Conservation (phyloP, 1,140 invertebrate genomes). For the Proctacanthus coquilletti region DNA sequence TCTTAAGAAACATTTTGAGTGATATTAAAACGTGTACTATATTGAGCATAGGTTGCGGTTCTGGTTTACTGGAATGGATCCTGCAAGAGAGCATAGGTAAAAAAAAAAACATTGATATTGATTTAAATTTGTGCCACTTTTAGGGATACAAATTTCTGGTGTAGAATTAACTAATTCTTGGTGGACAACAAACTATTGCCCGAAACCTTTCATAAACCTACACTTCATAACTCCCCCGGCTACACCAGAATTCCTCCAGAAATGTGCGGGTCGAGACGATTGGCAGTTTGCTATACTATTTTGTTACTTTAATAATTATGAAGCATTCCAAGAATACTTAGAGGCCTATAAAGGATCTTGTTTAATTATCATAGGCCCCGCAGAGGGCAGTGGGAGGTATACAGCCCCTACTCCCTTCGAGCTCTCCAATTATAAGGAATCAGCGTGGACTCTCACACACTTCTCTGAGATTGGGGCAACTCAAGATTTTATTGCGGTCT, state of each 20-base stretch:
- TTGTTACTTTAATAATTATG: constrained; percentile 58
- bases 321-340: constrained; percentile 49
- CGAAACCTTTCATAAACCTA: constrained; percentile 35
- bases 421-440: constrained; percentile 31
- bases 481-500: constrained; percentile 35
- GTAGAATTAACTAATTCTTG: constrained; percentile 42
- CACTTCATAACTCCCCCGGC: constrained; percentile 25
- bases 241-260: constrained; percentile 18
- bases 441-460: constrained; percentile 16
- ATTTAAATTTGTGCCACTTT: too few relatives aligned
- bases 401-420: constrained; percentile 50
- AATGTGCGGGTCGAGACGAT: constrained; percentile 13
- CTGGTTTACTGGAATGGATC: constrained; percentile 23
- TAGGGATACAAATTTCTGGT: constrained; percentile 25
- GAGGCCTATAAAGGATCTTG: constrained; percentile 39
- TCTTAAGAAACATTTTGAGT: constrained; percentile 13
- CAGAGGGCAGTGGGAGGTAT: constrained; percentile 40
- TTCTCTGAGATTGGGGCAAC: constrained; percentile 30
- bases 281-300: constrained; percentile 44
- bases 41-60: constrained; percentile 22
- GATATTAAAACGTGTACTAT: constrained; percentile 9
- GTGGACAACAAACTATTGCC: constrained; percentile 44
- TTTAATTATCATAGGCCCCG: constrained; percentile 53
- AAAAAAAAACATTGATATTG: too few relatives aligned
- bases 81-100: constrained; percentile 15